Conservation (phyloP, 2,113 vertebrate species). For the Leuciscus idus region DNA sequence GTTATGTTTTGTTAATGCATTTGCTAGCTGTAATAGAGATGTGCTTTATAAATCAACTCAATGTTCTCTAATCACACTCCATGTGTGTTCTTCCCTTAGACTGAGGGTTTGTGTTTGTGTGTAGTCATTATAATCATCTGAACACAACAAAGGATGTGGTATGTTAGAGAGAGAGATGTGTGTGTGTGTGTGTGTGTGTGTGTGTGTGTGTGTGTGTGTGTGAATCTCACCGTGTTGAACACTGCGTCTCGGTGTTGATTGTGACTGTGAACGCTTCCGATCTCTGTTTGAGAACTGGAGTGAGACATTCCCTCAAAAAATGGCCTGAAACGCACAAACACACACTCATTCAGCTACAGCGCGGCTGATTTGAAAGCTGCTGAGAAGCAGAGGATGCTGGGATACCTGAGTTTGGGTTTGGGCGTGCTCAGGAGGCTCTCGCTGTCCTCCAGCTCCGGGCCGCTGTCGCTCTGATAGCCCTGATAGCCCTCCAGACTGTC, state of each 20-base stretch:
- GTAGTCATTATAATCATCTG: too few species aligned
- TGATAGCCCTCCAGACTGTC: slow-evolving; percentile 74
- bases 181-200: neutral
- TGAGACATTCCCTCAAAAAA: slow-evolving; percentile 82
- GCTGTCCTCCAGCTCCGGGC: slow-evolving; percentile 80
- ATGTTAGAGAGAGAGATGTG: neutral
- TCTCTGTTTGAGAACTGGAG: slow-evolving; percentile 81
- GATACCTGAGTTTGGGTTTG: slow-evolving; percentile 80
- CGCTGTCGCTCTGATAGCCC: slow-evolving; percentile 79
- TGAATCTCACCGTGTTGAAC: slow-evolving; percentile 72
- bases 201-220: slow-evolving; percentile 5
- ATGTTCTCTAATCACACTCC: too few species aligned
- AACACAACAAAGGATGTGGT: too few species aligned
- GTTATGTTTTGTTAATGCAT: too few species aligned
- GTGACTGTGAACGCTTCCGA: slow-evolving; percentile 77
- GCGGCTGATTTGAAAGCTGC: neutral
- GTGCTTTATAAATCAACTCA: too few species aligned
- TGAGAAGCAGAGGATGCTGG: too few species aligned
- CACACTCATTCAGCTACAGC: neutral
- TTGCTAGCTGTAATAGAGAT: too few species aligned
- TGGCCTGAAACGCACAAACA: slow-evolving; percentile 67
- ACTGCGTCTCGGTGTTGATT: slow-evolving; percentile 73
- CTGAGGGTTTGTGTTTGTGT: neutral
- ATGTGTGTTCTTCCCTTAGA: too few species aligned
- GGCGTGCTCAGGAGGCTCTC: slow-evolving; percentile 81